Base-by-base conservation (phyloP, 2,797 vertebrate genomes). In the Spizella passerina region DNA sequence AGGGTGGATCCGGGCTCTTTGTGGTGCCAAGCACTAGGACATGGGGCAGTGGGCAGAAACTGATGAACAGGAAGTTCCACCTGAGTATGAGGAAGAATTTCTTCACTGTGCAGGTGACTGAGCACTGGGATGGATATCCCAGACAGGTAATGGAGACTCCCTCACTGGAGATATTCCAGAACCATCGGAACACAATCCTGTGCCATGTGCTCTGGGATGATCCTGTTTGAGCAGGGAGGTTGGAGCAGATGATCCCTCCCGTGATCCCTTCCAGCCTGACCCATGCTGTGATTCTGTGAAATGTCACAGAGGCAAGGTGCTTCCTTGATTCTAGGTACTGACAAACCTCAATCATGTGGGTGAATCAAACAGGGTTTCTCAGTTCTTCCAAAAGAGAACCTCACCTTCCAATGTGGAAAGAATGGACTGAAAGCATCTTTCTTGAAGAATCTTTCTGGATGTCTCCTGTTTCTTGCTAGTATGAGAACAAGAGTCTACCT, bases 91-190 rank as follows among this genome's bases (percentile, higher is more conserved):
- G 23, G 14, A 57, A 70, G n/a, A 63, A 30, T 3, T 50, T 32
- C 46, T 52, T 50, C 7, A 13, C 23, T 56, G 43, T 32, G 63
- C 0, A 0, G 23, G 36, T 43, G 43, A 38, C 55, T 2, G 3
- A 14, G 7, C 56, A 24, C 17, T 44, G 20, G 20, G 16, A 30
- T 0, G 2, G 14, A 3, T 30, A 70, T 17, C 32, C 38, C 32
- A 44, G 36, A 63, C 16, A 56, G 9, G 14, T 4, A 63, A 12
- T 57, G 8, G 12, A 22, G n/a, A 50, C 14, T 63, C 3, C 23
- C 7, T 50, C 24, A 11, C 12, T 32, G 36, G 11, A 88, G 6
- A 21, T 21, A 26, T 6, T 82, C 7, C 19, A 63, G 36, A 76
- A 49, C 11, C 20, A 36, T 26, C 38, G 43, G 27, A 49, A 63